Evolutionary conservation across 1,140 invertebrate genomes (phyloP), one percentile per base, ranked within the genome.

Genomic region (Bombus consobrinus): DNA sequence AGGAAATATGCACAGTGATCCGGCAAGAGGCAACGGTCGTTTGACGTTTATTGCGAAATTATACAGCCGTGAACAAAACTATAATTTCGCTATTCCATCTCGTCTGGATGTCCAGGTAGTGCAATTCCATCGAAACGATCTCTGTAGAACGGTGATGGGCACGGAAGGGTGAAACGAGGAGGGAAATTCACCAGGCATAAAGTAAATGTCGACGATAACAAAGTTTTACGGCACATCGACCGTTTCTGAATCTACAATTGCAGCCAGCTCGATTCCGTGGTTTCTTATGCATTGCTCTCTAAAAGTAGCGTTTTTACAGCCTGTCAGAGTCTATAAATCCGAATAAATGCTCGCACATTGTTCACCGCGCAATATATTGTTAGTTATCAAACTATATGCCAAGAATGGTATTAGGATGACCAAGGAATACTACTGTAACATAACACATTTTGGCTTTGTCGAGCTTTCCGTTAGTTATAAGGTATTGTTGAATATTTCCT

Each of bases 1-100:
- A 79, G 25, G 77, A 88, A 90, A 90, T 90, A 88, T 85, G 88
- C 88, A 88, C 89, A 68, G 37, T 81, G 85, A 86, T 89, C 82
- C 32, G 68, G 80, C 73, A 86, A n/a, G 77, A 88, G 85, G 86
- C 47, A 80, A 82, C 83, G 62, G 25, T 32, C 66, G 88, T 32
- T 78, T 66, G 59, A 43, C 83, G 89, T 84, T 90, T 90, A 91
- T 91, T 76, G 89, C 83, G n/a, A 39, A 90, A 90, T 90, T 90
- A 90, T 90, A 90, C 89, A 78, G 69, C 68, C 80, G 66, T 22
- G 87, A 74, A 74, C 86, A 83, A 86, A 90, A 90, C 89, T 88
- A 88, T 90, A 86, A 90, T 90, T 86, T 90, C 84, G 66, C 73
- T 78, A 85, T 88, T 69, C 34, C 59, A 72, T 34, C 32, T 12